phyloP scores from a whole-genome alignment of 2,113 vertebrate genomes.

The Peromyscus leucopus region DNA sequence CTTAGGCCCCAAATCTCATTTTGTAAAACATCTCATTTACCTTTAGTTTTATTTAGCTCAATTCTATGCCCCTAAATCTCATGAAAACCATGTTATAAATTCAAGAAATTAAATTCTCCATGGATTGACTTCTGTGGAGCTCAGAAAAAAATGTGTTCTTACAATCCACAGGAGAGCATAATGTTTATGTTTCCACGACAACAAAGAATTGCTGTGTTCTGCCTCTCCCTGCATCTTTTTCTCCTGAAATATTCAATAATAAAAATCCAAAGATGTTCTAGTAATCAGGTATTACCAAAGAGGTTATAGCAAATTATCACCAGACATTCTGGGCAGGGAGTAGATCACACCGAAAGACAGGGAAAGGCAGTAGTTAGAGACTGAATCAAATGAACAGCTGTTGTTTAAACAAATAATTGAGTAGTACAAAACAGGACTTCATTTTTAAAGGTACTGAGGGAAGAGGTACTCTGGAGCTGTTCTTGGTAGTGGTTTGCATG shows the following conservation, averaged over 20 bases:
- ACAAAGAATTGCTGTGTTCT: neutral
- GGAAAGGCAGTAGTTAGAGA: neutral
- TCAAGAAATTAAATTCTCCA: constrained; percentile 77
- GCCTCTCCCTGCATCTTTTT: neutral
- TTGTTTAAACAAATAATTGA: neutral
- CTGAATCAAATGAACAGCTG: constrained; percentile 34
- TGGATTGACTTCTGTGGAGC: constrained; percentile 66
- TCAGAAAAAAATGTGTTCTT: constrained; percentile 60
- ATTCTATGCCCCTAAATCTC: constrained; percentile 57
- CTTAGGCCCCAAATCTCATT: constrained; percentile 66
- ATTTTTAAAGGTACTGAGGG: neutral
- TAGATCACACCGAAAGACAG: neutral
- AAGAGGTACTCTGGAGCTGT: neutral
- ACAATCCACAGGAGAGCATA: neutral
- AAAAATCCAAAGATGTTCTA: constrained; percentile 53
- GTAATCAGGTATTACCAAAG: neutral
- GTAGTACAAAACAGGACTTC: neutral
- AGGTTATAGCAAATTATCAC: neutral
- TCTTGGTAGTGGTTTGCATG: neutral
- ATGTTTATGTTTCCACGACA: neutral
- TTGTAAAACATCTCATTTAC: constrained; percentile 43
- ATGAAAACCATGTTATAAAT: constrained; percentile 64
- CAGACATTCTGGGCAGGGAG: neutral
- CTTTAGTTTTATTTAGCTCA: constrained; percentile 69
- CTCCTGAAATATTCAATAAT: neutral